Percentiles rank a stretch among this genome's conserved stretches.
Evolutionary conservation across 2,888 invertebrate species (phyloP).

Genomic region (Heptascelio sp.): DNA sequence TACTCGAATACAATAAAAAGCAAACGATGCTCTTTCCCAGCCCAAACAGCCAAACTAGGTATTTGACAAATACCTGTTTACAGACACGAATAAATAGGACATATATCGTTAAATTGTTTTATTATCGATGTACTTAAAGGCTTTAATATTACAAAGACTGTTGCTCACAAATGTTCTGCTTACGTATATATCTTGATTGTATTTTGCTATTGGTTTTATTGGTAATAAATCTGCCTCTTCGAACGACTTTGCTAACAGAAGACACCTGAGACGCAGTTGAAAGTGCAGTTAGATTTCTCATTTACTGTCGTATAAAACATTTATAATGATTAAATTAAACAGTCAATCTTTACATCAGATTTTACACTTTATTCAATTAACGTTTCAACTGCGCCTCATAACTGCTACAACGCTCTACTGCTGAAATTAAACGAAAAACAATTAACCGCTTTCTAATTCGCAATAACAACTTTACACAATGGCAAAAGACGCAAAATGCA

Average conservation of each 20-base stretch:
- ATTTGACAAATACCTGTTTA: constrained; percentile 29
- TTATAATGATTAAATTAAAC: constrained; percentile 59
- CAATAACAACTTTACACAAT: no score
- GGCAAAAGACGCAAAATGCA: no score
- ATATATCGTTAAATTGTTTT: constrained; percentile 53
- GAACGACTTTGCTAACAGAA: constrained; percentile 77
- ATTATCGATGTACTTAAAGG: constrained; percentile 51
- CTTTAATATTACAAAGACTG: constrained; percentile 41
- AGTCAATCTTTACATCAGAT: constrained; percentile 52
- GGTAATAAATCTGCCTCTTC: constrained; percentile 80
- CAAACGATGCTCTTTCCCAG: no score
- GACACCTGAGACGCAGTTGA: constrained; percentile 81
- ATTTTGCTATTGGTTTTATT: constrained; percentile 82
- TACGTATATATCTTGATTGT: constrained; percentile 80
- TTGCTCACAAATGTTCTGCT: constrained; percentile 77
- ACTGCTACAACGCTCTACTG: no score
- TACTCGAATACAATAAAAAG: no score
- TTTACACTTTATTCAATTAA: constrained; percentile 38
- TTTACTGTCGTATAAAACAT: constrained; percentile 55
- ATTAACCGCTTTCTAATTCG: no score
- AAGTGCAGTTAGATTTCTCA: constrained; percentile 79
- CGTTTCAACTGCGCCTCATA: constrained; percentile 29
- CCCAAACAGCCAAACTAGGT: no score
- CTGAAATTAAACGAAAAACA: no score
- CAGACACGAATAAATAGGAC: constrained; percentile 29